phyloP scores from a whole-genome alignment of 2,797 vertebrate species.

The Varecia variegata region DNA sequence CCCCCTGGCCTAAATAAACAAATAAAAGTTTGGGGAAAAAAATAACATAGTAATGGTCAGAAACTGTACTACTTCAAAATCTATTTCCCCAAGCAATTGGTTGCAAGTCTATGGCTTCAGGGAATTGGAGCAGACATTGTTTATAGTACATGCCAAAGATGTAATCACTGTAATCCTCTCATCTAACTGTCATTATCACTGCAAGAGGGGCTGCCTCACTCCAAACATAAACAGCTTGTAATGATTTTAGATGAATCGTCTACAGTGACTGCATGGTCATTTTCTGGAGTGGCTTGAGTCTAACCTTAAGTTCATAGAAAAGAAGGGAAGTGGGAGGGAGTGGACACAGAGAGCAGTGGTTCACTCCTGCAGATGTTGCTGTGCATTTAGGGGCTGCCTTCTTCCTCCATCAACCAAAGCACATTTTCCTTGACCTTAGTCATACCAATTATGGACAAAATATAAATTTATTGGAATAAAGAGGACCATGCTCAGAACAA shows the following conservation, averaged over 20 bases:
- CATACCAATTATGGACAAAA: not conserved
- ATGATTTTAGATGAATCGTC: conserved; percentile 29
- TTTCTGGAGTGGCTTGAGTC: conserved; percentile 11
- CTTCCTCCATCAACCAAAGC: not conserved
- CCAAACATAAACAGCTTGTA: not conserved
- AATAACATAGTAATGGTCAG: conserved; percentile 22
- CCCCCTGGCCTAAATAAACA: conserved; percentile 22
- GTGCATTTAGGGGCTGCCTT: not conserved
- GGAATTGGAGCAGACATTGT: not conserved
- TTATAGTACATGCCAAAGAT: conserved; percentile 41
- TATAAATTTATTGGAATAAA: not conserved
- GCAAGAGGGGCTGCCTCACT: conserved; percentile 23
- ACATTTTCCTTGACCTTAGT: not conserved
- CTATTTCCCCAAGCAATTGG: conserved; percentile 57
- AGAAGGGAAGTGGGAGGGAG: not conserved
- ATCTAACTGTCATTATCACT: conserved; percentile 43
- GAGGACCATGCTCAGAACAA: not conserved
- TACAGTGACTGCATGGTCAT: not conserved
- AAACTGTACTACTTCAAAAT: conserved; percentile 36
- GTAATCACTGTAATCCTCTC: conserved; percentile 45
- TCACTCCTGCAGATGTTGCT: not conserved
- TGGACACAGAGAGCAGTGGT: not conserved
- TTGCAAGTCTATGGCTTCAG: conserved; percentile 39
- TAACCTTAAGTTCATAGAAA: conserved; percentile 37
- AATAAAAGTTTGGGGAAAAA: not conserved